phyloP scores from a whole-genome alignment of 2,888 invertebrate species.

The Proisotoma minuta region DNA sequence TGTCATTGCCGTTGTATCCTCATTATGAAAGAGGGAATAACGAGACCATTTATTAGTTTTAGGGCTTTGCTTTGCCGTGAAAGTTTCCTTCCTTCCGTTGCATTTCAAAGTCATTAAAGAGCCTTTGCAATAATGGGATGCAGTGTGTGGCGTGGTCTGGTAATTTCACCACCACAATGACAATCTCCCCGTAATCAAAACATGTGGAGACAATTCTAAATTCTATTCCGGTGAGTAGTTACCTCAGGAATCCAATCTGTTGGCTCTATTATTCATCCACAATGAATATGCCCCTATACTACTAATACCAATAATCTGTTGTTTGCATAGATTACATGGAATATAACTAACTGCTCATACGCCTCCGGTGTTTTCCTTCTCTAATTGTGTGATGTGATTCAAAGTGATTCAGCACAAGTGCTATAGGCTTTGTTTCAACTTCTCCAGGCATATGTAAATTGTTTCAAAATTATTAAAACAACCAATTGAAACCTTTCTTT shows the following conservation, averaged over 20 bases:
- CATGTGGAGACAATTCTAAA: slow-evolving; percentile 9
- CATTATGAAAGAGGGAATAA: too few relatives aligned
- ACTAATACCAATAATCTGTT: neutral
- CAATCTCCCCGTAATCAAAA: slow-evolving; percentile 3
- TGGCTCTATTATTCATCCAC: slow-evolving; percentile 13
- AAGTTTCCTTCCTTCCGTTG: neutral
- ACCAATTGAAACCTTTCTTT: too few relatives aligned
- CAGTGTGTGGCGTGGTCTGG: neutral
- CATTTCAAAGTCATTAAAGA: neutral
- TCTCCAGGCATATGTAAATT: too few relatives aligned
- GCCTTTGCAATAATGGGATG: neutral
- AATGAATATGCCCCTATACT: neutral
- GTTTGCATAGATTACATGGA: too few relatives aligned
- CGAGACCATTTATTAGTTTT: too few relatives aligned
- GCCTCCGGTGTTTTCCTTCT: too few relatives aligned
- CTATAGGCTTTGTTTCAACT: too few relatives aligned
- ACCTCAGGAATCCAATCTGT: slow-evolving; percentile 17
- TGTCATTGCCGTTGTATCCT: too few relatives aligned
- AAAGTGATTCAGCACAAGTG: too few relatives aligned
- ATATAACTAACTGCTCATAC: too few relatives aligned
- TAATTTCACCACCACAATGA: neutral
- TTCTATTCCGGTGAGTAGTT: neutral
- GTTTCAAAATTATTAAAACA: neutral
- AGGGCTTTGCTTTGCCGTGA: too few relatives aligned
- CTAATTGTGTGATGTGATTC: too few relatives aligned